phyloP scores from a whole-genome alignment of 2,797 vertebrate genomes.

The Sebastiscus tertius region DNA sequence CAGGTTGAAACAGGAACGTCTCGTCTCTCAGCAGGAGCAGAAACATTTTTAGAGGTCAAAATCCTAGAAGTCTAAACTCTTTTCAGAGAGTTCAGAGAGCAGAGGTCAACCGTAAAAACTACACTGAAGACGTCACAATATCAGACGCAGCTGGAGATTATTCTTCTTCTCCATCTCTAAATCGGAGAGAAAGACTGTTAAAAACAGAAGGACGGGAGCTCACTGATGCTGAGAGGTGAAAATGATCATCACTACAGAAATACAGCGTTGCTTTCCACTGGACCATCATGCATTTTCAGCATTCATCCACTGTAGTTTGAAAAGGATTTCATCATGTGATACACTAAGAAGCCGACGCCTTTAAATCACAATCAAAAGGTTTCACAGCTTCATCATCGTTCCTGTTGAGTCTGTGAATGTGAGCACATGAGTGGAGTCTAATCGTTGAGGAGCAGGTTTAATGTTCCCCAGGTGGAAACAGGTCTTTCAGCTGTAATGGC shows the following conservation, averaged over 20 bases:
- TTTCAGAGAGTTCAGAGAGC: background rate
- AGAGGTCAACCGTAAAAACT: background rate
- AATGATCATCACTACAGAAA: background rate
- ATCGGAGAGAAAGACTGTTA: background rate
- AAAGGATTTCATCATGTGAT: background rate
- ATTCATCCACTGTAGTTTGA: background rate
- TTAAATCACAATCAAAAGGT: background rate
- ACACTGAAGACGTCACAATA: background rate
- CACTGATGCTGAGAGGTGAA: background rate
- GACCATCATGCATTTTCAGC: background rate
- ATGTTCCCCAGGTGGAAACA: constrained; percentile 16
- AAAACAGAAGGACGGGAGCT: background rate
- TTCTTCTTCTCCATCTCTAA: constrained; percentile 2
- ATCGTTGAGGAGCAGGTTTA: constrained; percentile 8
- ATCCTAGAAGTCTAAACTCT: background rate
- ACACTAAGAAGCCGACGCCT: background rate
- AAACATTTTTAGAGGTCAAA: background rate
- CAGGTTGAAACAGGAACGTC: background rate
- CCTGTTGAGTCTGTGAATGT: background rate
- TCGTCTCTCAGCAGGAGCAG: background rate
- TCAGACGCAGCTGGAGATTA: background rate
- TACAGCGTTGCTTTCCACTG: background rate
- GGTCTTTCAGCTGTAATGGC: constrained; percentile 31
- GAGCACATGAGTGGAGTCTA: background rate
- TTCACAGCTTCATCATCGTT: background rate